phyloP scores from a whole-genome alignment of 1,140 invertebrate species.

The Drosophila willistoni region DNA sequence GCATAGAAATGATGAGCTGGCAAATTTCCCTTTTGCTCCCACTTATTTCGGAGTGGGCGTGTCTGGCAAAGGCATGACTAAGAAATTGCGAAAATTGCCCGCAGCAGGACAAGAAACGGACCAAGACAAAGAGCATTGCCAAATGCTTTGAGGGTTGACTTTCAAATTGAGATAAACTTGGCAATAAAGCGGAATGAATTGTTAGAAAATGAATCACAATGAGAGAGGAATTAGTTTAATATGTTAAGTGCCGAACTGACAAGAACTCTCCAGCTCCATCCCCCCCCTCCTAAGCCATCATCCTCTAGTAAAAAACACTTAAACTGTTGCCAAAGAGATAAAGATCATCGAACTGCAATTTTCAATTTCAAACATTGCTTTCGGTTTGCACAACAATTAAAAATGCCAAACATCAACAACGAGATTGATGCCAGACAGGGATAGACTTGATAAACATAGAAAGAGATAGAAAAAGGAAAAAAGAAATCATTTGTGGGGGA shows the following conservation, averaged over 20 bases:
- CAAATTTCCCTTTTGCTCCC: conserved; percentile 51
- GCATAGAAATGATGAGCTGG: conserved; percentile 75
- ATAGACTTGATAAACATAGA: background rate
- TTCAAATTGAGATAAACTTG: conserved; percentile 75
- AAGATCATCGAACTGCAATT: conserved; percentile 48
- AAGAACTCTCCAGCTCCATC: conserved; percentile 5
- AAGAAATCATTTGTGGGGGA: background rate
- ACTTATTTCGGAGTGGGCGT: conserved; percentile 29
- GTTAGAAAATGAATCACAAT: conserved; percentile 67
- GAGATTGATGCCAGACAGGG: conserved; percentile 30
- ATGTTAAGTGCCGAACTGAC: conserved; percentile 58
- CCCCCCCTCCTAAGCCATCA: too few species aligned
- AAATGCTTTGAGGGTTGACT: conserved; percentile 17
- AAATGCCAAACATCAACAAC: conserved; percentile 31
- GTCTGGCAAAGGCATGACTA: conserved; percentile 52
- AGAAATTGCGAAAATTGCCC: conserved; percentile 69
- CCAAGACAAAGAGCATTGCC: conserved; percentile 19
- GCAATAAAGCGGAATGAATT: conserved; percentile 54
- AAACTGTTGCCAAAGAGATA: conserved; percentile 40
- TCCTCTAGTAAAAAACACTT: conserved; percentile 27
- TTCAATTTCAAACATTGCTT: conserved; percentile 31
- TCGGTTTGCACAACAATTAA: conserved; percentile 33
- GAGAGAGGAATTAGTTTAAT: conserved; percentile 70
- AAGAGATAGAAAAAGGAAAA: background rate
- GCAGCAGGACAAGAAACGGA: conserved; percentile 59